phyloP scores from a whole-genome alignment of 2,888 invertebrate species.

The Athrips mouffetella region DNA sequence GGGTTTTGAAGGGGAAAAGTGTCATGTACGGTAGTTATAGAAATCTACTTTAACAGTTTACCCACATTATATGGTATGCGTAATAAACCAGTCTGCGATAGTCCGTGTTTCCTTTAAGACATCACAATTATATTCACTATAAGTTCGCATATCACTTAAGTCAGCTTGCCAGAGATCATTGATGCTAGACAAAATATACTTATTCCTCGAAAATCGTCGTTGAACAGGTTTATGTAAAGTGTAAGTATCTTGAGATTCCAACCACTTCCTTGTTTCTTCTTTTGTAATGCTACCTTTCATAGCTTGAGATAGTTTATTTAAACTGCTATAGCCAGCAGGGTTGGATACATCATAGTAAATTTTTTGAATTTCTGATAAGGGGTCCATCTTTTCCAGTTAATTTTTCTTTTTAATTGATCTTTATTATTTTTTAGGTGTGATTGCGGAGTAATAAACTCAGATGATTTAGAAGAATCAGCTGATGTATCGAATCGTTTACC shows the following conservation, averaged over 20 bases:
- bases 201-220: conserved; percentile 20
- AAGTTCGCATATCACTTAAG: conserved; percentile 11
- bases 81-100: too few relatives aligned
- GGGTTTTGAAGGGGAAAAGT: too few relatives aligned
- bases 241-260: conserved; percentile 28
- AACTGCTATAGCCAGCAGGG: conserved; percentile 19
- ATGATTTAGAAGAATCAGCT: neutral
- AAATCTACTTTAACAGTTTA: too few relatives aligned
- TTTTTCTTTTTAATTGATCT: conserved; percentile 17
- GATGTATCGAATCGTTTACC: neutral
- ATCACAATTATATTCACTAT: conserved; percentile 20
- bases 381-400: conserved; percentile 34
- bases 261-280: conserved; percentile 24
- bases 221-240: conserved; percentile 27
- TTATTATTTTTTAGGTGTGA: neutral
- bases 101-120: too few relatives aligned
- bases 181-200: conserved; percentile 24
- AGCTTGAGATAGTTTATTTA: conserved; percentile 23
- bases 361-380: conserved; percentile 26
- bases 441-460: neutral
- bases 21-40: too few relatives aligned
- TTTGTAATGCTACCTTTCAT: conserved; percentile 27
- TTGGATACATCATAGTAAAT: conserved; percentile 27
- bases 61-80: too few relatives aligned
- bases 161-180: conserved; percentile 12